phyloP scores from a whole-genome alignment of 2,113 vertebrate species.

The Lycocorax pyrrhopterus region DNA sequence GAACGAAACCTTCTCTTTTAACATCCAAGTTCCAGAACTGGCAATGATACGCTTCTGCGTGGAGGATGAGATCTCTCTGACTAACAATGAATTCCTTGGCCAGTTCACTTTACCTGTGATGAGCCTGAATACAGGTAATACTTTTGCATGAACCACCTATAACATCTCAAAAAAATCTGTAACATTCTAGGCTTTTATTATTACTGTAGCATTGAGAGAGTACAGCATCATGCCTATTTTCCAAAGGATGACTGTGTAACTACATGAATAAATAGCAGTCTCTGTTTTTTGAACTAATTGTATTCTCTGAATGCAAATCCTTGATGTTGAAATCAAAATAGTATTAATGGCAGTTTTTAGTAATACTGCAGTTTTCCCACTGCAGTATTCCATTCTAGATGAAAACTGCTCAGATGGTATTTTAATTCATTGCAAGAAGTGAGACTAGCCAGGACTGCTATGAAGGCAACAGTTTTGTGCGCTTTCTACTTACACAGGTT shows the following conservation, averaged over 20 bases:
- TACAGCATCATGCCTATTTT: neutral
- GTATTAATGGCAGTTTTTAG: neutral
- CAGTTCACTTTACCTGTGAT: conserved; percentile 84
- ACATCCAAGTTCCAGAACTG: conserved; percentile 78
- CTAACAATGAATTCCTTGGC: conserved; percentile 80
- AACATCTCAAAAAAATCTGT: neutral
- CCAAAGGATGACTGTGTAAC: neutral
- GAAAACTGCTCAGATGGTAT: neutral
- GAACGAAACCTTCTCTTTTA: conserved; percentile 80
- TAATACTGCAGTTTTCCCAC: too few species aligned
- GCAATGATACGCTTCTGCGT: conserved; percentile 83
- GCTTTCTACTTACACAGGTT: neutral
- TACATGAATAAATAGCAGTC: neutral
- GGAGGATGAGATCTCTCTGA: conserved; percentile 70
- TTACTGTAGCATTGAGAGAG: neutral
- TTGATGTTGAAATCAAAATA: neutral
- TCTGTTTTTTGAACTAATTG: neutral
- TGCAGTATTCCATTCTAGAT: neutral
- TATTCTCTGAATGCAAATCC: neutral
- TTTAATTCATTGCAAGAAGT: neutral
- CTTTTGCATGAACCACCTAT: neutral
- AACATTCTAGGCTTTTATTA: neutral
- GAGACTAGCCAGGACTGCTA: neutral
- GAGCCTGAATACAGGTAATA: conserved; percentile 85
- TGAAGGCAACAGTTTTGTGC: neutral